Base-by-base conservation (phyloP, 53 echinoderm and acorn worm species). In the Actinopyga echinites region DNA sequence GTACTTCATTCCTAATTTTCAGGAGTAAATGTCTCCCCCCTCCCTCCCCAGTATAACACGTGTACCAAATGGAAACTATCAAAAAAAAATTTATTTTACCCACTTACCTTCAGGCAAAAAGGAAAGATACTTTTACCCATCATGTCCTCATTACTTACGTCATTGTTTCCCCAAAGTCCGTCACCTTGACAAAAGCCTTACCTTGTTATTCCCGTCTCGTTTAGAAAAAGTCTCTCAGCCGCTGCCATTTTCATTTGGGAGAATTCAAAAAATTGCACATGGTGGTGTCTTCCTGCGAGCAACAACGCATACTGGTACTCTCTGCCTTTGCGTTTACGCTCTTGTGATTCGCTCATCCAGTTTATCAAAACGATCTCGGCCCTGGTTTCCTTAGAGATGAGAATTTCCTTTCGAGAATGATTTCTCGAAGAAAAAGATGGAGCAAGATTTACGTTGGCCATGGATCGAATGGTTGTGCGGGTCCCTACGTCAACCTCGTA, bases 151-250 rank as follows among this genome's bases (percentile, higher is more conserved):
- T 49, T 15, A 15, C 13, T 49, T 49, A 49, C 9, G 17, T 6
- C 17, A 17, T 13, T 49, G 13, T 49, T 17, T 49, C 17, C 17
- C 10, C 40, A 7, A 40, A 0, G 8, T 10, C 40, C 0, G 40
- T 4, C 40, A 40, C 2, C 49, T n/a, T n/a, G n/a, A 49, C 17
- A 20, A 30, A 37, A 61, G n/a, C 20, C 59, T 82, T 68, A 95
- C 95, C 87, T 87, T 17, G 88, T 90, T 24, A 92, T 83, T 17
- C 95, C 95, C 6, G 95, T 95, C 69, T 95, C 88, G 45, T 92
- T 91, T 26, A 88, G 85, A 69, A 95, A 95, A 29, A 92, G 71
- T 26, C 65, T 82, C 35, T 92, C 90, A 0, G 95, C 90, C 22
- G 83, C 82, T 21, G 65, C 77, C 95, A 95, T 95, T 62, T 90